Evolutionary conservation across 2,888 invertebrate genomes (phyloP), one percentile per base, ranked within the genome.

Genomic region (Nephrotoma flavescens): DNA sequence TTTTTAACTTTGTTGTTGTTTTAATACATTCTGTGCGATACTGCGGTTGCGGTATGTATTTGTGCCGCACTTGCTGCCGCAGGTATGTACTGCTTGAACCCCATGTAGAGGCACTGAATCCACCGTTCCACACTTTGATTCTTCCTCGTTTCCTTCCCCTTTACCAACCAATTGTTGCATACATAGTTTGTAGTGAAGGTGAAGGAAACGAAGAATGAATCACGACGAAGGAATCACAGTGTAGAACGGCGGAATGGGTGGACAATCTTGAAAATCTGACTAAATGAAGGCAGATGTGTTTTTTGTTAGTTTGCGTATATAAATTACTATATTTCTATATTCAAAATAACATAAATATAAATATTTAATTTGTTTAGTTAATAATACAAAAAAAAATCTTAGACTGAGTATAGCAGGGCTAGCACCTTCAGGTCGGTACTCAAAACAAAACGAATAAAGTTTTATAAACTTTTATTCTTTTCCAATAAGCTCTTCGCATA

Each of bases 401-500:
- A 71, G 71, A 71, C 9, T 71, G 71, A 71, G 31, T 71, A 71
- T 71, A 31, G 19, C 71, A 71, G 71, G 11, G 2, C 4, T 11
- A 71, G 9, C 71, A 31, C 1, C 52, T 15, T 52, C 7, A 6
- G 52, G 52, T 15, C 52, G 15, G 71, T 71, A 71, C 71, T 71
- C 71, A 71, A 71, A 71, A 19, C 0, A 71, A 71, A 71, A 71
- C 31, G 71, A 12, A 71, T 9, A 52, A 52, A 71, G 71, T 31
- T 71, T 71, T 71, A 71, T 31, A 71, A 71, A 71, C 71, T 71
- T 71, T 71, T 71, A 71, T 12, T 71, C 71, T 12, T 71, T 71
- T 9, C 71, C 93, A 90, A 98, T 97, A 87, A 98, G 94, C 92
- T 98, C 98, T 93, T 98, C 98, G 93, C 98, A 96, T 89, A 98